Percentiles rank a stretch among this genome's conserved stretches.
Evolutionary conservation across 2,797 vertebrate species (phyloP).

Genomic region (Poecile montanus): DNA sequence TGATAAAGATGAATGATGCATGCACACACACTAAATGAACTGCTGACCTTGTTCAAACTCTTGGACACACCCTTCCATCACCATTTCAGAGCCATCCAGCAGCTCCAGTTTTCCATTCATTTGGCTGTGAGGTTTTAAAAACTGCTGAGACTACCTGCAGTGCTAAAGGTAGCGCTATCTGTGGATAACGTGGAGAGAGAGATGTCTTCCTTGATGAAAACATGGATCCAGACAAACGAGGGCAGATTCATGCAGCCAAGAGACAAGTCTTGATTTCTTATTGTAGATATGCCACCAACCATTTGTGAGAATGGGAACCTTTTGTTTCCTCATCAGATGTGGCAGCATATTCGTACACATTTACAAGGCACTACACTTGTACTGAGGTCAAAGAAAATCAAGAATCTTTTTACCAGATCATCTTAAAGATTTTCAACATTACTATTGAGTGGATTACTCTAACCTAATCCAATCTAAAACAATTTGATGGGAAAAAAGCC

Average conservation of each 20-base stretch:
- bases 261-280: neutral
- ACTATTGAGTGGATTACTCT: neutral
- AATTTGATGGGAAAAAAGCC: neutral
- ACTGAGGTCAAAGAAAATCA: neutral
- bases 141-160: neutral
- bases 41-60: neutral
- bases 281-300: neutral
- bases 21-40: neutral
- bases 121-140: neutral
- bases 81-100: neutral
- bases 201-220: rapidly evolving
- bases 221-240: neutral
- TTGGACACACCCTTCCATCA: neutral
- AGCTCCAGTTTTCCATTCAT: neutral
- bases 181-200: neutral
- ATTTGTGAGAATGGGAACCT: rapidly evolving
- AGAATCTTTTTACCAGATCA: neutral
- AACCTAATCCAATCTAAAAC: neutral
- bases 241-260: neutral
- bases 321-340: neutral
- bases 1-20: neutral
- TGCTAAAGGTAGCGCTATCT: neutral
- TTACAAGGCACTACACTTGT: neutral
- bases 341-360: neutral
- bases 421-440: neutral